phyloP scores from a whole-genome alignment of 2,888 invertebrate species.

The Conomelus anceps region DNA sequence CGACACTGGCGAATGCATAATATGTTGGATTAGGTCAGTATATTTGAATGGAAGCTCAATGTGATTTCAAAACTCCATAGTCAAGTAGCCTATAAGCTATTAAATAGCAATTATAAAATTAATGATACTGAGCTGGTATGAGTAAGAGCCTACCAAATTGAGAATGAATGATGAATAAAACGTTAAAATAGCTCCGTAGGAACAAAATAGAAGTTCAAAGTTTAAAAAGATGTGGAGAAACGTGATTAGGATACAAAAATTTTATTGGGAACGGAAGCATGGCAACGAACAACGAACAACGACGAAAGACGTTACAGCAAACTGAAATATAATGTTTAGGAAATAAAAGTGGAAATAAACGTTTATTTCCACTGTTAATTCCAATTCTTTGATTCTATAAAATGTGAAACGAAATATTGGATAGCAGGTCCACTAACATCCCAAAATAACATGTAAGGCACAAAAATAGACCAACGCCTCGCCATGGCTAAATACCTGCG shows the following conservation, averaged over 20 bases:
- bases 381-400: not conserved
- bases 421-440: not conserved
- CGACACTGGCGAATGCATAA: too few species aligned
- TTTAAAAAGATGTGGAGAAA: too few species aligned
- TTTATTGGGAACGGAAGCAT: not conserved
- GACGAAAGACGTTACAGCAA: not conserved
- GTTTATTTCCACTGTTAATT: not conserved
- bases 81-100: too few species aligned
- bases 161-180: too few species aligned
- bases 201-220: not conserved
- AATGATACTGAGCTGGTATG: too few species aligned
- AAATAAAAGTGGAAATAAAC: not conserved
- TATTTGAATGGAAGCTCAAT: too few species aligned
- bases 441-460: not conserved
- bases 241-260: not conserved
- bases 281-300: not conserved
- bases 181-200: too few species aligned
- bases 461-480: not conserved
- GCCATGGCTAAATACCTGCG: not conserved
- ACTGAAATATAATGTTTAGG: not conserved
- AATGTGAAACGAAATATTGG: not conserved
- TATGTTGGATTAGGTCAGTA: too few species aligned
- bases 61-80: too few species aligned
- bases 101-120: too few species aligned
- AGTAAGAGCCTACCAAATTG: too few species aligned